phyloP scores from a whole-genome alignment of 2,113 vertebrate genomes.

The Mus spicilegus region DNA sequence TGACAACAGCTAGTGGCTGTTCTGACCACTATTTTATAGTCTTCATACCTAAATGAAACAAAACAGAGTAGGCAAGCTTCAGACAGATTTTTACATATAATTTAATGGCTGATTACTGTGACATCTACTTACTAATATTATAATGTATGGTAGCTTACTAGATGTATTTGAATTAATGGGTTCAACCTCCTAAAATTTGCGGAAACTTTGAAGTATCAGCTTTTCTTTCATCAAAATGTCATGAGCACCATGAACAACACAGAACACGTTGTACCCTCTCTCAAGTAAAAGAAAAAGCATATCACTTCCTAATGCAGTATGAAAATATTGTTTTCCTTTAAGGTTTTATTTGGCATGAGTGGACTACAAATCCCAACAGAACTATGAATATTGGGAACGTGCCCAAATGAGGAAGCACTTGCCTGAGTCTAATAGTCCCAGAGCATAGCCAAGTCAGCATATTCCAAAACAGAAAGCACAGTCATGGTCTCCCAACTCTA shows the following conservation, averaged over 20 bases:
- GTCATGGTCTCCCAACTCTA: background rate
- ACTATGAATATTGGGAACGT: background rate
- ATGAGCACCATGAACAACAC: background rate
- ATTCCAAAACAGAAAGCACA: background rate
- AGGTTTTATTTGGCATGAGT: background rate
- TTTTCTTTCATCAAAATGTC: constrained; percentile 38
- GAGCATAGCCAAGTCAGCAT: background rate
- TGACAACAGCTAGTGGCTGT: background rate
- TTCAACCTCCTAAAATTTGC: background rate
- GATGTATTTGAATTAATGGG: constrained; percentile 39
- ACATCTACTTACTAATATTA: constrained; percentile 66
- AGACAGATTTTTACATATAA: constrained; percentile 5
- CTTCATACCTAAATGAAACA: constrained; percentile 20
- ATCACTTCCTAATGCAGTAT: background rate
- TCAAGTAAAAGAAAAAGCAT: constrained; percentile 44
- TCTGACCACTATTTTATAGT: background rate
- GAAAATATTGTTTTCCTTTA: constrained; percentile 57
- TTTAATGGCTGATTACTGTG: constrained; percentile 65
- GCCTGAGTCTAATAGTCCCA: constrained; percentile 25
- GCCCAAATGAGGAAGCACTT: constrained; percentile 23
- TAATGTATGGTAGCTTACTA: constrained; percentile 54
- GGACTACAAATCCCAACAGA: constrained; percentile 54
- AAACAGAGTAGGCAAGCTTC: constrained; percentile 71
- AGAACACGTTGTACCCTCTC: constrained; percentile 20
- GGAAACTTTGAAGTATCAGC: constrained; percentile 41